A percentile compares a stretch with the other conserved stretches of the same genome.
Evolutionary conservation across 2,888 invertebrate species (phyloP).

Genomic region (Andrena dorsata): DNA sequence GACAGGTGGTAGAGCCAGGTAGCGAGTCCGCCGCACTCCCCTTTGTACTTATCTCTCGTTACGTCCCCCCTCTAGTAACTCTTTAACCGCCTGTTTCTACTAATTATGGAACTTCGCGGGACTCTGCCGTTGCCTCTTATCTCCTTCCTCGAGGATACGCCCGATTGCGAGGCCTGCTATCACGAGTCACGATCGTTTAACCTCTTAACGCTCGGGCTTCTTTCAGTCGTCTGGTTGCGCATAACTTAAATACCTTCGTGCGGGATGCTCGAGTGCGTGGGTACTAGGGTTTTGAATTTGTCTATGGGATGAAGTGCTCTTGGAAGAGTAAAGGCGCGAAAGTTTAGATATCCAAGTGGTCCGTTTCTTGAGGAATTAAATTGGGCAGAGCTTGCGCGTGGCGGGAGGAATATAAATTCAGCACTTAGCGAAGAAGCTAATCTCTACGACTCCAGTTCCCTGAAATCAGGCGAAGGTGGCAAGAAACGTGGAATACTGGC

Average conservation of each 20-base stretch:
- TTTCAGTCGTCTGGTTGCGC: neutral
- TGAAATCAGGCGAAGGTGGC: too few species aligned
- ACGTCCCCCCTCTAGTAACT: constrained; percentile 27
- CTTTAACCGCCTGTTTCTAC: constrained; percentile 58
- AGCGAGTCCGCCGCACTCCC: constrained; percentile 40
- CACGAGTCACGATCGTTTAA: constrained; percentile 1
- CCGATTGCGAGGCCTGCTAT: neutral
- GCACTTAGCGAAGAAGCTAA: too few species aligned
- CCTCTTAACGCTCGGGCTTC: constrained; percentile 7
- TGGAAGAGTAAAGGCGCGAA: too few species aligned
- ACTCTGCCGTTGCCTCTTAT: constrained; percentile 19
- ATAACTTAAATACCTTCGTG: neutral
- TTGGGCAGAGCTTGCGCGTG: too few species aligned
- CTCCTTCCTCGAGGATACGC: constrained; percentile 4
- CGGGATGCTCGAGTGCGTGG: neutral
- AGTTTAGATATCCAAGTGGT: too few species aligned
- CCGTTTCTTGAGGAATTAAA: too few species aligned
- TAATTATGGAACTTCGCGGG: constrained; percentile 55
- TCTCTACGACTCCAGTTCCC: too few species aligned
- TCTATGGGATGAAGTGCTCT: too few species aligned
- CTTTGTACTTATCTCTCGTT: constrained; percentile 63
- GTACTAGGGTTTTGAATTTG: neutral
- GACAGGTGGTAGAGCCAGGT: constrained; percentile 80
- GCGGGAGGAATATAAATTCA: too few species aligned
- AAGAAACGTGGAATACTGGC: too few species aligned